Evolutionary conservation across 2,888 invertebrate species (phyloP).

Genomic region (Temnothorax unifasciatus): DNA sequence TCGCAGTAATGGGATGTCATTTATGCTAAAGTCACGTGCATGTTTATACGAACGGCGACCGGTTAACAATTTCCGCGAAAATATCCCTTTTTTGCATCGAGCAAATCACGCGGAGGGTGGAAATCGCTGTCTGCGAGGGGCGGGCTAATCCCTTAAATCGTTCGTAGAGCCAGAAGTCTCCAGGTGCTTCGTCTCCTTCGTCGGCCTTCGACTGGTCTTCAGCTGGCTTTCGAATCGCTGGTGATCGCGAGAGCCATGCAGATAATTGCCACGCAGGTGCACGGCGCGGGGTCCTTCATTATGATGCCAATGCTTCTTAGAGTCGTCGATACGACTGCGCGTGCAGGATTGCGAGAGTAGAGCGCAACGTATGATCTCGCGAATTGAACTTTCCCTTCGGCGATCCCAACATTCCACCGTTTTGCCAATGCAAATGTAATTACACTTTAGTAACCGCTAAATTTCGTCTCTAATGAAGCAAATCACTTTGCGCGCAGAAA

Average conservation of each 20-base stretch:
- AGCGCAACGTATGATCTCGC: conserved; percentile 20
- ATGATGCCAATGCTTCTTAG: conserved; percentile 22
- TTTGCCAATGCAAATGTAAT: background rate
- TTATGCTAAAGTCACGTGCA: conserved; percentile 1
- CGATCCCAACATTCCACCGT: background rate
- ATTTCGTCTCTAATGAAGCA: background rate
- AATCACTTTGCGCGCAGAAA: background rate
- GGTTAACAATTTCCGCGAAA: background rate
- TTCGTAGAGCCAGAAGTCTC: conserved; percentile 31
- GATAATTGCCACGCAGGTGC: conserved; percentile 69
- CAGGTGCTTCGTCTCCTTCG: conserved; percentile 57
- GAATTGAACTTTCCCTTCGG: conserved; percentile 41
- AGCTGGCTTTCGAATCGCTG: conserved; percentile 58
- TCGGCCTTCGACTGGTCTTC: conserved; percentile 54
- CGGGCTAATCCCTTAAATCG: conserved; percentile 66
- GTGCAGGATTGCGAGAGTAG: conserved; percentile 10
- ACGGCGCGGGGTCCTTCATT: conserved; percentile 39
- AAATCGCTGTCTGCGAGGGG: conserved; percentile 41
- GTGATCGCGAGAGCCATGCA: conserved; percentile 29
- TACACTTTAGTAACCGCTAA: background rate
- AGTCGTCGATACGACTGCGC: background rate
- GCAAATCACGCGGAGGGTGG: background rate
- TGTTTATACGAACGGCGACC: background rate
- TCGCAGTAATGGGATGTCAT: background rate
- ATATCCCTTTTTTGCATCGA: background rate